Base-by-base conservation (phyloP, 23 tunicate species). In the Trididemnum miniatum region DNA sequence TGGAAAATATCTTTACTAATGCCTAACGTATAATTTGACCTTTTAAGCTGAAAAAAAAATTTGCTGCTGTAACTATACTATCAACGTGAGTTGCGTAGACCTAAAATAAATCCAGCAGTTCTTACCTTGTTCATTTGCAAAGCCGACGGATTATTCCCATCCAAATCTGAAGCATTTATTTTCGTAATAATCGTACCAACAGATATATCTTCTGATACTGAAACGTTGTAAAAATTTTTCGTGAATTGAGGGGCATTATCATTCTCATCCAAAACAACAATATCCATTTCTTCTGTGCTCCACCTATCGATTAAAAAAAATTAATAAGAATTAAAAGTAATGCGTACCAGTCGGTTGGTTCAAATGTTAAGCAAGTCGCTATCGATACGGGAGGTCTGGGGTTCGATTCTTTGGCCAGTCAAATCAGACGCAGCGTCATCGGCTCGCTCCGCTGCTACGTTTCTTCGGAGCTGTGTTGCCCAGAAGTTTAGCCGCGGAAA, bases 231-330 rank as follows among this genome's bases (percentile, higher is more conserved):
- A 39, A 35, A 27, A 52, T 20, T 0, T 80, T 75, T 26, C n/a
- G 36, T 36, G 52, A 86, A 86, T 31, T 71, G 30, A 9, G 90
- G 90, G 5, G 90, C 62, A 63, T 86, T 36, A 38, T 86, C 90
- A 65, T 86, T 86, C 32, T 67, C 84, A 57, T 86, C 90, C 59
- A 86, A 34, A 15, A 86, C 78, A 27, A 79, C 72, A 1, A 86
- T 84, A 0, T 34, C 29, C 39, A 86, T 79, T 29, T 71, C 73
- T 71, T 79, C 22, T 31, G 39, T 39, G 0, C 80, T 57, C 33
- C 89, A 85, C 29, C 89, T 85, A 65, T n/a, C n/a, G n/a, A n/a
- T n/a, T n/a, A 29, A 65, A 31, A 34, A 74, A 75, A 3, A 33
- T 30, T 52, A 35, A 12, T 49, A 9, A 9, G 57, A 49, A 49